phyloP scores from a whole-genome alignment of 2,113 vertebrate species.

The Paramormyrops kingsleyae region DNA sequence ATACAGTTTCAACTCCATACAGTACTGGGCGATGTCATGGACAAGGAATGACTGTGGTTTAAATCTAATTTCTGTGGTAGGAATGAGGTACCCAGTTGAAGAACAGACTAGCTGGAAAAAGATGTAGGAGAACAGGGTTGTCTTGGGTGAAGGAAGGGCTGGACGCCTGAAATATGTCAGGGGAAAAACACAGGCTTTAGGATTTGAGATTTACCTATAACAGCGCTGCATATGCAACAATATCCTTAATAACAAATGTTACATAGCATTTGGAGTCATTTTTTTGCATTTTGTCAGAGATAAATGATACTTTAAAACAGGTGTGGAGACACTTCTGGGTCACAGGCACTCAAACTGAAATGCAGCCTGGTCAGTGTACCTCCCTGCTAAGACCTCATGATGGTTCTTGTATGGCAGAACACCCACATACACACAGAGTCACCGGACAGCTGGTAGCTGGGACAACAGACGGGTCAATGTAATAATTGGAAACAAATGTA shows the following conservation, averaged over 20 bases:
- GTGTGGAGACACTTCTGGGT: neutral
- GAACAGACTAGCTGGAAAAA: neutral
- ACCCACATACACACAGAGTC: neutral
- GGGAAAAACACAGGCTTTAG: neutral
- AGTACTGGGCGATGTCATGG: neutral
- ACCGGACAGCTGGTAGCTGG: neutral
- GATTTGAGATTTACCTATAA: neutral
- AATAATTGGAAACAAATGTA: slow-evolving; percentile 7
- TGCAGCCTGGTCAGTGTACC: neutral
- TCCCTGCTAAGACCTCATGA: neutral
- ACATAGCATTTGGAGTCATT: neutral
- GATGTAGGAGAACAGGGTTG: neutral
- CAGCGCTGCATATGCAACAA: neutral
- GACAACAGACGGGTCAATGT: neutral
- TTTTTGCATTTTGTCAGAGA: neutral
- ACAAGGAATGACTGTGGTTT: slow-evolving; percentile 8
- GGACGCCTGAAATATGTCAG: neutral
- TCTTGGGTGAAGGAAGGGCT: neutral
- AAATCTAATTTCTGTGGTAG: neutral
- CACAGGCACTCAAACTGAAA: neutral
- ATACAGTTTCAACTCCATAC: neutral
- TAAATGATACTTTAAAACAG: neutral
- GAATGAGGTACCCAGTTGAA: neutral
- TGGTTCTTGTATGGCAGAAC: neutral
- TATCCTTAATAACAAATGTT: neutral